Evolutionary conservation across 2,888 invertebrate species (phyloP), one percentile per base, ranked within the genome.

Genomic region (Campaea margaritaria): DNA sequence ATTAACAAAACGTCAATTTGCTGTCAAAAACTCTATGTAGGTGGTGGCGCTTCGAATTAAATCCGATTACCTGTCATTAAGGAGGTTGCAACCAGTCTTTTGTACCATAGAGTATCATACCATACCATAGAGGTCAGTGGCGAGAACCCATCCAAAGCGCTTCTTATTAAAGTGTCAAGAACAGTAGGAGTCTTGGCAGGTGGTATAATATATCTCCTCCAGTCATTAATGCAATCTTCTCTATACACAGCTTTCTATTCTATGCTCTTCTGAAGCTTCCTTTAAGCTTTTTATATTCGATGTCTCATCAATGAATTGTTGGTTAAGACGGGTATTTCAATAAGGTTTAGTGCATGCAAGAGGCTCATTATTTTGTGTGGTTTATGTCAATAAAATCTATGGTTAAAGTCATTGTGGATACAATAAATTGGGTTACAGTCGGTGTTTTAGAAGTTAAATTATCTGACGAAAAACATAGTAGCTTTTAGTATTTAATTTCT

Each of bases 151-250:
- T 62, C 47, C 47, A 44, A 54, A 38, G 41, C 14, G 38, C 45
- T 36, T 51, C 2, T 34, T 31, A 39, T 46, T 65, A 70, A 67
- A 69, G 69, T 70, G 64, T 70, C 66, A 69, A 55, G 44, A 61
- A 58, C 63, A 62, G 57, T 65, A 61, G 61, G 51, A 69, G 50
- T 67, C 58, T 67, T 69, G 75, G 72, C 74, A 74, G 74, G 74
- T 76, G 73, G 70, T 68, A 67, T 71, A n/a, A n/a, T n/a, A 72
- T 62, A 65, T 67, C 65, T 80, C 85, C 86, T 83, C 86, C 89
- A 87, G 89, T 89, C 86, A 86, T 83, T 82, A 82, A 82, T 78
- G 76, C 78, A 70, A 69, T 67, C 74, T 69, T 69, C 67, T 76
- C 79, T 41, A 45, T 14, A 51, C 53, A 82, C 82, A 81, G 87